phyloP scores from a whole-genome alignment of 1,140 invertebrate species.

The Rhopalosiphum maidis region DNA sequence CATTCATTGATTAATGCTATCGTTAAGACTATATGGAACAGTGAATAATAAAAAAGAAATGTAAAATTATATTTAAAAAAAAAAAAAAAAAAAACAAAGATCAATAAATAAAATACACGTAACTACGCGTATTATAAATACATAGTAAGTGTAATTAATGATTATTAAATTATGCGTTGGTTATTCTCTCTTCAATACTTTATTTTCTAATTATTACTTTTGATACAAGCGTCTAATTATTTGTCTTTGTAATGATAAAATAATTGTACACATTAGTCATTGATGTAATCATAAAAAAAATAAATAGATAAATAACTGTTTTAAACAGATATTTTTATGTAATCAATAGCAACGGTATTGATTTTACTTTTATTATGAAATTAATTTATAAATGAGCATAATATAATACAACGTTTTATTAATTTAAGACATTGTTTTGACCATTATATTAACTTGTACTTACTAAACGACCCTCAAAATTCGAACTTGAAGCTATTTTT shows the following conservation, averaged over 20 bases:
- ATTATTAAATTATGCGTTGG: not conserved
- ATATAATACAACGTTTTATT: not conserved
- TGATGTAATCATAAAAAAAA: not conserved
- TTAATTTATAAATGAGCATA: not conserved
- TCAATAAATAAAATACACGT: not conserved
- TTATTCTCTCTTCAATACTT: not conserved
- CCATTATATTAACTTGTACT: not conserved
- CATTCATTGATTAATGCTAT: not conserved
- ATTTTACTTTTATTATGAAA: not conserved
- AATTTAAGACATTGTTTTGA: slow-evolving; percentile 6
- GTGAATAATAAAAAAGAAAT: not conserved
- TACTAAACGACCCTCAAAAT: not conserved
- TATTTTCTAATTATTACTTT: not conserved
- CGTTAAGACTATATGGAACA: not conserved
- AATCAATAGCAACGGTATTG: not conserved
- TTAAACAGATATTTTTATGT: not conserved
- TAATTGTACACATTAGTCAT: not conserved
- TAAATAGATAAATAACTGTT: not conserved
- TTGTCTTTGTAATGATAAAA: not conserved
- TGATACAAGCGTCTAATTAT: not conserved
- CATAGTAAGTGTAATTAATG: not conserved
- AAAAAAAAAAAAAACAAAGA: not conserved
- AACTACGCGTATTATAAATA: not conserved
- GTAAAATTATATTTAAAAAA: not conserved
- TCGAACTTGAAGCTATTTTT: not conserved